Base-by-base conservation (phyloP, 1,140 invertebrate genomes). In the Drosophila parvula region DNA sequence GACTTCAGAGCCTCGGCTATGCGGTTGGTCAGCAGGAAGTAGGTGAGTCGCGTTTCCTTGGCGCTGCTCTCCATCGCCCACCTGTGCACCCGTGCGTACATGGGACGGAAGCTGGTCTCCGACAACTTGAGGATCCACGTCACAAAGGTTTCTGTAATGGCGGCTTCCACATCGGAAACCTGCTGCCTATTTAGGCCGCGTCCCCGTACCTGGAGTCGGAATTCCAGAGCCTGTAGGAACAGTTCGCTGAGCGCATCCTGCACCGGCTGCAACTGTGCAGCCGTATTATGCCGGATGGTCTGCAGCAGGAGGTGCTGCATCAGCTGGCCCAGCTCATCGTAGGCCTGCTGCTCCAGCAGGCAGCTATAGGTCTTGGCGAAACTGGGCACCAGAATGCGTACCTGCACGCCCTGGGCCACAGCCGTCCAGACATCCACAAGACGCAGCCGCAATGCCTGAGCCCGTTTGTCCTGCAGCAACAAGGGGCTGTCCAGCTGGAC, bases 21-120 rank as follows among this genome's bases (percentile, higher is more conserved):
- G 27, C 94, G 95, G 56, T 93, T 94, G 45, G 96, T 96, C 32
- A 98, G 89, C 85, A 95, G 95, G 92, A 92, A 94, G 91, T 93
- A 93, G 30, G 92, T 93, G 6, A 92, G 67, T 5, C 81, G 71
- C 2, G 80, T 74, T 51, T 90, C 89, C 59, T 68, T 50, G 18
- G 58, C 91, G 53, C 94, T 93, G 50, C 93, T 91, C 73, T 95
- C 93, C 41, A 95, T 93, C 3, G 96, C 94, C 98, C 98, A 99
- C 79, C 97, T 95, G 88, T 96, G 97, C 4, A 98, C 93, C 92
- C 96, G 96, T 68, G 96, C 95, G 92, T 97, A 98, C 53, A 98
- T 94, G 5, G 97, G 97, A 75, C 96, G 94, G 91, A 99, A 99
- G 18, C 95, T 95, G 1, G 95, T 94, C 92, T 98, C 98, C 11